Evolutionary conservation across 2,797 vertebrate species (phyloP), one percentile per base, ranked within the genome.

Genomic region (Leuciscus waleckii): DNA sequence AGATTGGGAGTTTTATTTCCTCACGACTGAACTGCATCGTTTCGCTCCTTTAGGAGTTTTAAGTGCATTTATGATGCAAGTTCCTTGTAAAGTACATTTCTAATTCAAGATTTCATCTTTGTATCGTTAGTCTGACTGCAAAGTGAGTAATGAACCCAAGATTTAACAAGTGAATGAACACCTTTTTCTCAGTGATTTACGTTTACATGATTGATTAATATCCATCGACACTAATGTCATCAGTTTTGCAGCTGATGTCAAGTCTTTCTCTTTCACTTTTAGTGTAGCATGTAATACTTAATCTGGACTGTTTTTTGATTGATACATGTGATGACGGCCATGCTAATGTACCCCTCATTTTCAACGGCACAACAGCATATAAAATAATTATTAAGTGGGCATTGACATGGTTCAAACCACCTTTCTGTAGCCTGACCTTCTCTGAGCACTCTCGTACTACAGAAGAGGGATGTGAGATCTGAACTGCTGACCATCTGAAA

Each of bases 1-100:
- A 71, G 75, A 56, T 82, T 76, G 79, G 63, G 51, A n/a, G 49
- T 75, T 46, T 19, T 39, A 21, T 83, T 74, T 63, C 41, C 56
- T 74, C 7, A 0, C 75, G 67, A 35, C 83, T 65, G 58, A 58
- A 82, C 75, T 17, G 23, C 1, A 9, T 56, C 54, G 35, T 54
- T 81, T 86, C 39, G 8, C 46, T 58, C 29, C 73, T 83, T 26
- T 80, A 76, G 63, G 79, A 70, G 67, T 87, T 83, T 49, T 13
- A 70, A 70, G 63, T 75, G 65, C 83, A 23, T 68, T 69, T 79
- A 35, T 54, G 43, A 84, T 73, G 58, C 21, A 35, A 68, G 63
- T 16, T 81, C 21, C 23, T 69, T 37, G 51, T 51, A 19, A 80
- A 32, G 43, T 79, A 65, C 43, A 51, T 68, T 67, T 81, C n/a